Base-by-base conservation (phyloP, 2,113 vertebrate genomes). In the Pterocles gutturalis region DNA sequence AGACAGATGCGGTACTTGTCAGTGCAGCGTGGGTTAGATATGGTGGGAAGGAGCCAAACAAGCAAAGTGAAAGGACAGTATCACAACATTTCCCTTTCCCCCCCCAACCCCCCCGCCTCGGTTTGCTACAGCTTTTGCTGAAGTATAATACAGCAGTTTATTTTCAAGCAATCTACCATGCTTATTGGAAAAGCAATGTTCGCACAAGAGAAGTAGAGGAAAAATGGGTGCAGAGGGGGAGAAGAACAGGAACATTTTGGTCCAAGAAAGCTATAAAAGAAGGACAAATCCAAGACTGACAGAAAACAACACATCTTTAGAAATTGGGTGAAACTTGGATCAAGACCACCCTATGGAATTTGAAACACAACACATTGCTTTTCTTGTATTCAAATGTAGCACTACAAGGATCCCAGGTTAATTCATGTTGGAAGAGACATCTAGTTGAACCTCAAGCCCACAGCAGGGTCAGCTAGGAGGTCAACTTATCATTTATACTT, bases 1-100 rank as follows among this genome's bases (percentile, higher is more conserved):
- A 91, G 95, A 97, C 95, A 98, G 85, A 97, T 93, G 79, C 15
- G 28, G 91, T 81, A 93, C 96, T 97, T 97, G 96, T 97, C 97
- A 96, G 90, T 5, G 80, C 85, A 94, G 78, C 20, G 55, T 79
- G 95, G 89, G 83, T 90, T 78, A 90, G 95, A 97, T 81, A 95
- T 3, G 87, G 91, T 93, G 93, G 92, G 93, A 97, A 88, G 87
- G 92, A 96, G 96, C 85, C 94, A 98, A 96, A 89, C 49, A 96
- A 92, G 95, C 77, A 43, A 66, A 96, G 93, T 83, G 96, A 97
- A 96, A 96, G 83, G 89, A 96, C 95, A 94, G 70, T 88, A 94
- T 92, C 96, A 93, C 77, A 96, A 94, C 89, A 86, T 92, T 97
- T 97, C 75, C 87, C 62, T 81, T 94, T 36, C 7, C 10, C 2